Evolutionary conservation across 2,888 invertebrate genomes (phyloP), one percentile per base, ranked within the genome.

Genomic region (Amiota mariae): DNA sequence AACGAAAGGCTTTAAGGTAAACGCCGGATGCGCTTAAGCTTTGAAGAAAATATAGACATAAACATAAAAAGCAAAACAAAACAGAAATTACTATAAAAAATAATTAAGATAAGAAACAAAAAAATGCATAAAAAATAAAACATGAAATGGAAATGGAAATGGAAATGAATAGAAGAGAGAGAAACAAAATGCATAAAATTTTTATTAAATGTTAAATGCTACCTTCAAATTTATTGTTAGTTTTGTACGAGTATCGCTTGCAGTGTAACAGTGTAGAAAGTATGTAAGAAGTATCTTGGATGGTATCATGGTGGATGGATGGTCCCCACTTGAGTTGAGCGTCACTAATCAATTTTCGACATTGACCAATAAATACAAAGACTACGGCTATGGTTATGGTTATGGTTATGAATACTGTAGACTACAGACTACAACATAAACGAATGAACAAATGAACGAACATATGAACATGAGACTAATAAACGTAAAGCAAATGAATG

Each of bases 311-410:
- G 66, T 13, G 12, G n/a, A n/a, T 0, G 8, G n/a, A n/a, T 63
- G 63, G 9, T 36, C 9, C n/a, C 46, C 46, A 63, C 66, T 48
- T 18, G 11, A 20, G 9, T 59, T 66, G 48, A 18, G 66, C 66
- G 48, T 47, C 66, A 66, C 66, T 66, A 66, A 66, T 66, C 85
- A 82, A 83, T 84, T 83, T 84, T 80, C 85, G 85, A 82, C 82
- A 83, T 82, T 82, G 81, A 79, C 81, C 77, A 80, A 75, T 75
- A 77, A 68, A 76, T 72, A 72, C 72, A 36, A 76, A 59, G 64
- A 77, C 18, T 59, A 59, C 18, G 24, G 3, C 24, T 24, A 24
- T 24, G 24, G n/a, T n/a, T n/a, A n/a, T n/a, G 24, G 24, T 3
- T 24, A 24, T 3, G 24, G n/a, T n/a, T n/a, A n/a, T n/a, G n/a